phyloP scores from a whole-genome alignment of 2,888 invertebrate genomes.

The Hypomecis punctinalis region DNA sequence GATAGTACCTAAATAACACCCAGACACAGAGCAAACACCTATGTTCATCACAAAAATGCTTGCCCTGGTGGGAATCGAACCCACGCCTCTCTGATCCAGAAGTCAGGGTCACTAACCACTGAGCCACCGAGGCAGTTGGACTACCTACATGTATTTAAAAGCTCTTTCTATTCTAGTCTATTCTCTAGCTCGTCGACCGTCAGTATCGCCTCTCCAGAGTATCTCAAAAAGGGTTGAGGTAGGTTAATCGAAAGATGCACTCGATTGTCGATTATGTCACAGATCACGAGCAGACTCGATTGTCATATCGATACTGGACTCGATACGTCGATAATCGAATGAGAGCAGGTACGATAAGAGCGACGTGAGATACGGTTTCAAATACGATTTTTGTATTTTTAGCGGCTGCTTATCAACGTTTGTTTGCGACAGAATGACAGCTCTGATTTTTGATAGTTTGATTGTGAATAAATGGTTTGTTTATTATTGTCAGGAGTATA shows the following conservation, averaged over 20 bases:
- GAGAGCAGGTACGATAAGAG: conserved; percentile 36
- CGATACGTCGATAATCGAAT: conserved; percentile 33
- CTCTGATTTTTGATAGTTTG: conserved; percentile 15
- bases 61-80: too few relatives aligned
- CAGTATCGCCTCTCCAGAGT: conserved; percentile 1
- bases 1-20: too few relatives aligned
- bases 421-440: conserved; percentile 23
- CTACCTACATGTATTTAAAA: too few relatives aligned
- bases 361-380: conserved; percentile 30
- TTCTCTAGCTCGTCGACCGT: neutral
- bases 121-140: too few relatives aligned
- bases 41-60: too few relatives aligned
- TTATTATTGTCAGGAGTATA: neutral
- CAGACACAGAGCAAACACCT: too few relatives aligned
- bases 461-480: conserved; percentile 11
- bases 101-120: too few relatives aligned
- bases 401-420: conserved; percentile 18
- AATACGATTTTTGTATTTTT: conserved; percentile 35
- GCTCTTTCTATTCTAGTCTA: too few relatives aligned
- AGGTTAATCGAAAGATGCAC: conserved; percentile 35
- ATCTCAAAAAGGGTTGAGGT: conserved; percentile 35
- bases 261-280: conserved; percentile 36
- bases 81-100: too few relatives aligned
- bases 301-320: conserved; percentile 37
- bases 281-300: conserved; percentile 42